Evolutionary conservation across 2,888 invertebrate genomes (phyloP).

Genomic region (Anthrax anthrax): DNA sequence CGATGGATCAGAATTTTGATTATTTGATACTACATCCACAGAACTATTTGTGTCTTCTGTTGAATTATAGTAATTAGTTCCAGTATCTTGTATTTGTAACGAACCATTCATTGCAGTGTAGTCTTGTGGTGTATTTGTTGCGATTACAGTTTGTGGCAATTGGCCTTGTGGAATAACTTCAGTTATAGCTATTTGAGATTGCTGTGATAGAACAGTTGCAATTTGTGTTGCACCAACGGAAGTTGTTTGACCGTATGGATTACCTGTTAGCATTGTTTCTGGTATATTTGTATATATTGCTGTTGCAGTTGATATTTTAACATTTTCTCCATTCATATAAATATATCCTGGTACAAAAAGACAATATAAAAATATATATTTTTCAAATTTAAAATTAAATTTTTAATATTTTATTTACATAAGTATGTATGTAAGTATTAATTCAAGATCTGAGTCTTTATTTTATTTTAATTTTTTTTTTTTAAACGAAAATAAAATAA

Average conservation of each 20-base stretch:
- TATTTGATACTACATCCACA: constrained; percentile 8
- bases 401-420: no score
- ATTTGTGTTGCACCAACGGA: constrained; percentile 24
- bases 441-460: no score
- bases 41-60: no score
- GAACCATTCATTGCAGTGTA: constrained; percentile 27
- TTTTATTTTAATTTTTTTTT: no score
- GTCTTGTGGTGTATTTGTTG: constrained; percentile 11
- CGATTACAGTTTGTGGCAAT: constrained; percentile 11
- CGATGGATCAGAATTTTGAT: constrained; percentile 1
- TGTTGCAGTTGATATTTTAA: constrained; percentile 53
- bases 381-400: constrained; percentile 16
- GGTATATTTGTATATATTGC: constrained; percentile 54
- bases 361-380: neutral
- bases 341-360: constrained; percentile 44
- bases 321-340: constrained; percentile 74
- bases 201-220: constrained; percentile 23
- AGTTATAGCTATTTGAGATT: constrained; percentile 15
- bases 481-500: no score
- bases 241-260: constrained; percentile 29
- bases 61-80: constrained; percentile 5
- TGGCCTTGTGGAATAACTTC: constrained; percentile 14
- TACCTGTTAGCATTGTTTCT: constrained; percentile 41
- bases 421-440: no score
- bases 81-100: constrained; percentile 16